phyloP scores from a whole-genome alignment of 2,888 invertebrate genomes.

The Lasioglossum villosulum region DNA sequence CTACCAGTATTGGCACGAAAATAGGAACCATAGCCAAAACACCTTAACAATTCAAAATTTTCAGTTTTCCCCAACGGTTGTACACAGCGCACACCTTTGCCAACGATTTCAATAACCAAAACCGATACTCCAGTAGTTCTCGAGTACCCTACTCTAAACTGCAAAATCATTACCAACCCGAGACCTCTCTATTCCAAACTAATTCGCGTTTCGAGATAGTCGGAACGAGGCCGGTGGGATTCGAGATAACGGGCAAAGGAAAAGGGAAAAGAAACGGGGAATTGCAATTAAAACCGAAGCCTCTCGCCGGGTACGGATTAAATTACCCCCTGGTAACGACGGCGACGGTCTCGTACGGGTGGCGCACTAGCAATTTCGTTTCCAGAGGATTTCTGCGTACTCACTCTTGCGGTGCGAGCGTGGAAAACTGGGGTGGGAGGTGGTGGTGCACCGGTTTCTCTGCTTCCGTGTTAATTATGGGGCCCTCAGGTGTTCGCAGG shows the following conservation, averaged over 20 bases:
- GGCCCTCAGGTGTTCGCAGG: slow-evolving; percentile 72
- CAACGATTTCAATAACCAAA: not conserved
- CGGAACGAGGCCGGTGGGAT: not conserved
- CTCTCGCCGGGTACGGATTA: slow-evolving; percentile 10
- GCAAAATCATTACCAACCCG: not conserved
- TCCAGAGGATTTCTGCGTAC: slow-evolving; percentile 56
- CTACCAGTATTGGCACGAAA: not conserved
- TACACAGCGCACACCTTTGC: not conserved
- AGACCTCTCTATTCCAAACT: not conserved
- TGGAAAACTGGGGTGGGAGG: slow-evolving; percentile 39
- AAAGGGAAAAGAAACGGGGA: not conserved
- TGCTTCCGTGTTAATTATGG: slow-evolving; percentile 74
- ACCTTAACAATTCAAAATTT: not conserved
- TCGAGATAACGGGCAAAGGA: not conserved
- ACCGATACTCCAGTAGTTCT: not conserved
- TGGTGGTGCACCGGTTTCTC: slow-evolving; percentile 68
- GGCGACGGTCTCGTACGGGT: slow-evolving; percentile 17
- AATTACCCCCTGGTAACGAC: slow-evolving; percentile 27
- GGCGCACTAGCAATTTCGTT: slow-evolving; percentile 31
- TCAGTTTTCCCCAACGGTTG: not conserved
- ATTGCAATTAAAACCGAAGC: slow-evolving; percentile 42
- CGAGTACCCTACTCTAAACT: not conserved
- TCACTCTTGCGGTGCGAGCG: slow-evolving; percentile 69
- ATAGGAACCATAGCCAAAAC: not conserved
- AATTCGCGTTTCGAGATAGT: slow-evolving; percentile 11